Conservation (phyloP, 64 coral and sea anemone species). For the Trachythela sp. region DNA sequence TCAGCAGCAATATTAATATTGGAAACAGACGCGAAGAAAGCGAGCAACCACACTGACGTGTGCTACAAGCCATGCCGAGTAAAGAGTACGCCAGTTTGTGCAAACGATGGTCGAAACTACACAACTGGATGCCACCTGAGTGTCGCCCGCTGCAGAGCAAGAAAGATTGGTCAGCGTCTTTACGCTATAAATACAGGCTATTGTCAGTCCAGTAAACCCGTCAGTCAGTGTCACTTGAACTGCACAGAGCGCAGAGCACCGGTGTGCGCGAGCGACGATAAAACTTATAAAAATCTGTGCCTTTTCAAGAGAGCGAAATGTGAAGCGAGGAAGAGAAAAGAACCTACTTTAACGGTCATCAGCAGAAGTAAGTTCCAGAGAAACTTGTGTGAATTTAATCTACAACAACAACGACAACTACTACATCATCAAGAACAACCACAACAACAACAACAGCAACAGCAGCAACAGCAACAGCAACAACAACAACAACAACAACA, state of each 20-base stretch:
- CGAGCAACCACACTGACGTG: not conserved
- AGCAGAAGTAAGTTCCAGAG: not conserved
- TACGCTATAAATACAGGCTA: not conserved
- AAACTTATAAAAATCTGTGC: not conserved
- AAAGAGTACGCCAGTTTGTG: not conserved
- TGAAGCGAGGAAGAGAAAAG: not conserved
- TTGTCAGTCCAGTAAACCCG: not conserved
- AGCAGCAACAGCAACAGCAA: too few species aligned
- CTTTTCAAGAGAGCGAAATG: not conserved
- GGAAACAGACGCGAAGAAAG: not conserved
- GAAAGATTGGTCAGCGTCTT: not conserved
- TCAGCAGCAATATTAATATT: not conserved
- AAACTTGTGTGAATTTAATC: too few species aligned
- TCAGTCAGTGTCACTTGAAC: not conserved
- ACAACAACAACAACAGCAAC: too few species aligned
- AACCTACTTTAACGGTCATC: not conserved
- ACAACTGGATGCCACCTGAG: not conserved
- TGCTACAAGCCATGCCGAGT: not conserved
- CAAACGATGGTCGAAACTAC: not conserved
- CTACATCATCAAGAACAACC: too few species aligned
- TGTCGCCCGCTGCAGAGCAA: not conserved
- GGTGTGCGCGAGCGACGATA: not conserved
- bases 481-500: too few species aligned
- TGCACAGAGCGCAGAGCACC: not conserved
- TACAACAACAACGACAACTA: not conserved